Percentiles rank a stretch among this genome's conserved stretches.
These are phyloP conservation scores for Paraescarpia echinospica DNA, from an alignment of 1,140 invertebrate species.

Conservation along the genomic window DNA sequence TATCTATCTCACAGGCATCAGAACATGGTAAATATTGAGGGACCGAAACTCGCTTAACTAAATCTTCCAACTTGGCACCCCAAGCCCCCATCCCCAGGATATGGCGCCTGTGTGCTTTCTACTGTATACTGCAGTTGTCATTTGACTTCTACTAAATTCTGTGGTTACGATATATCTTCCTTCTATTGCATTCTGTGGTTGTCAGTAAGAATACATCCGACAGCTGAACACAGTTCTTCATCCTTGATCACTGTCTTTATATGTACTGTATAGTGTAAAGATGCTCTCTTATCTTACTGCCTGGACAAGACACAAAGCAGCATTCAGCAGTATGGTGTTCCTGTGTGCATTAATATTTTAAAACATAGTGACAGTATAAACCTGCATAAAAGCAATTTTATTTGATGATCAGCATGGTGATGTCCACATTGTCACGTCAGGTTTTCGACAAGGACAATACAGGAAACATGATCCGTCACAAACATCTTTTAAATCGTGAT, in stretches of 20 bases:
- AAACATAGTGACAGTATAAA: background rate
- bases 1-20: too few relatives aligned
- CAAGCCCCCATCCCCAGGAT: too few relatives aligned
- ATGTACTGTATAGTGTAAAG: background rate
- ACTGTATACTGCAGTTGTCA: too few relatives aligned
- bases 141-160: background rate
- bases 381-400: background rate
- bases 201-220: background rate
- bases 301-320: too few relatives aligned
- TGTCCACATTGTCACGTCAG: background rate
- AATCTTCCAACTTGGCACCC: too few relatives aligned
- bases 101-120: too few relatives aligned
- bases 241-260: background rate
- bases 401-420: background rate
- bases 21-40: too few relatives aligned
- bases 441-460: background rate
- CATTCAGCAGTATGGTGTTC: background rate
- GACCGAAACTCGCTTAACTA: too few relatives aligned
- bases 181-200: background rate
- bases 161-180: background rate
- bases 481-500: background rate
- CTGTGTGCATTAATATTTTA: background rate
- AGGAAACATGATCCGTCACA: background rate
- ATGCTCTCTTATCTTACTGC: too few relatives aligned
- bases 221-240: background rate